Evolutionary conservation across 2,797 vertebrate species (phyloP).

Genomic region (Morelia viridis): DNA sequence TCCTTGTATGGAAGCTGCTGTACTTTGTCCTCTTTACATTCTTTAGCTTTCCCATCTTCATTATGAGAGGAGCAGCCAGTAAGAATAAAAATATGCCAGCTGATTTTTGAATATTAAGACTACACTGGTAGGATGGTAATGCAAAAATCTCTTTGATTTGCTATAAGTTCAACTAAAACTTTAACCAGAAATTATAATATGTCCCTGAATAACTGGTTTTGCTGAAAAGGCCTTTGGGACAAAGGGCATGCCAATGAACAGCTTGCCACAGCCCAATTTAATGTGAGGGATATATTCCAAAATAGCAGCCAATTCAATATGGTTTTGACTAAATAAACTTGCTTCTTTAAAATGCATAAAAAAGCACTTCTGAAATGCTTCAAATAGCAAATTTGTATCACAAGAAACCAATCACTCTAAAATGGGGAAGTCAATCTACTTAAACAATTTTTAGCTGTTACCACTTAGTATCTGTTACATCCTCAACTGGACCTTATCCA

Average conservation of each 20-base stretch:
- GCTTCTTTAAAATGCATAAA: background rate
- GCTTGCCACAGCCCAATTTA: background rate
- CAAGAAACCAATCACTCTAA: background rate
- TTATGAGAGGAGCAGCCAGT: background rate
- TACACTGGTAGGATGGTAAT: background rate
- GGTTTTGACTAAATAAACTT: background rate
- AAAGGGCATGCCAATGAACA: background rate
- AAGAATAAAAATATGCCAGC: background rate
- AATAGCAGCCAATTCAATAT: background rate
- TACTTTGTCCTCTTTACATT: background rate
- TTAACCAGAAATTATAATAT: background rate
- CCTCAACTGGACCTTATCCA: background rate
- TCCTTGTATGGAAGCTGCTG: too few relatives aligned
- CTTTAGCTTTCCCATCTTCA: background rate
- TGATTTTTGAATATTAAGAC: background rate
- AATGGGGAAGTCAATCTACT: background rate
- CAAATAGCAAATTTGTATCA: background rate
- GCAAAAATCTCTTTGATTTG: background rate
- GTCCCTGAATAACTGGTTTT: background rate
- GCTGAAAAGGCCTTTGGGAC: background rate
- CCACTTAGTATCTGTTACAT: too few relatives aligned
- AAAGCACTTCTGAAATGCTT: background rate
- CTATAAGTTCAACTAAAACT: background rate
- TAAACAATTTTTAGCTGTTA: background rate
- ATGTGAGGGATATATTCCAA: background rate